These are phyloP conservation scores for Semnopithecus entellus DNA, from an alignment of 2,113 vertebrate species.

Conservation along the genomic window DNA sequence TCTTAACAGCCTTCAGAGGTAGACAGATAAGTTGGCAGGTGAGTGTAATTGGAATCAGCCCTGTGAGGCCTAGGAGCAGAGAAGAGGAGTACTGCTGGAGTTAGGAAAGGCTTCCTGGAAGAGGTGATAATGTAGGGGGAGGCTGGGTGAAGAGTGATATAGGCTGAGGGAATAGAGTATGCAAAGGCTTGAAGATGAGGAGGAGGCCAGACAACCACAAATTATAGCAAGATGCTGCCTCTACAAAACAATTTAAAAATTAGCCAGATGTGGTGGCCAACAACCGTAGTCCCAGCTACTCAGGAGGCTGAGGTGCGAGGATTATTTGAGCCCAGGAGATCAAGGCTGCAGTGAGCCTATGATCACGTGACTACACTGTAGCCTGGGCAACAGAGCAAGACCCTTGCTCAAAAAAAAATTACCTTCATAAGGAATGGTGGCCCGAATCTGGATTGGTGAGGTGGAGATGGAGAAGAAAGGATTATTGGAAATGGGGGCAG, in stretches of 20 bases:
- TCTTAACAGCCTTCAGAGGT: background rate
- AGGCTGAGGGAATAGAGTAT: background rate
- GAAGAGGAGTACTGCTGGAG: background rate
- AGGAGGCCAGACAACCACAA: background rate
- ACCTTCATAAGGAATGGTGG: background rate
- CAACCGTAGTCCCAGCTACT: too few species aligned
- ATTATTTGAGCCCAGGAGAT: too few species aligned
- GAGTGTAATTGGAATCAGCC: background rate
- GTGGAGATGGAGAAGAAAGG: background rate
- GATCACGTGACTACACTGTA: too few species aligned
- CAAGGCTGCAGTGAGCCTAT: too few species aligned
- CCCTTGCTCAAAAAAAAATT: background rate
- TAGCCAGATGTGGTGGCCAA: too few species aligned
- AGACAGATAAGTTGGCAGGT: background rate
- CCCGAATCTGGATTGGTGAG: background rate
- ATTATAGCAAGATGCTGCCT: too few species aligned
- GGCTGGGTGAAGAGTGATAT: background rate
- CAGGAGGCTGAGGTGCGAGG: too few species aligned
- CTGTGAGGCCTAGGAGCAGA: background rate
- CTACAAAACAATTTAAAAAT: too few species aligned
- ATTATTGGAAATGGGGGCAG: background rate
- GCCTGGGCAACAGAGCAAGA: too few species aligned
- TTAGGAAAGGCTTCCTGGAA: background rate
- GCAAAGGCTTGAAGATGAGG: background rate
- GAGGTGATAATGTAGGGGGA: background rate